These are phyloP conservation scores for Ptilonorhynchus violaceus DNA, from an alignment of 2,113 vertebrate genomes.

Conservation along the genomic window DNA sequence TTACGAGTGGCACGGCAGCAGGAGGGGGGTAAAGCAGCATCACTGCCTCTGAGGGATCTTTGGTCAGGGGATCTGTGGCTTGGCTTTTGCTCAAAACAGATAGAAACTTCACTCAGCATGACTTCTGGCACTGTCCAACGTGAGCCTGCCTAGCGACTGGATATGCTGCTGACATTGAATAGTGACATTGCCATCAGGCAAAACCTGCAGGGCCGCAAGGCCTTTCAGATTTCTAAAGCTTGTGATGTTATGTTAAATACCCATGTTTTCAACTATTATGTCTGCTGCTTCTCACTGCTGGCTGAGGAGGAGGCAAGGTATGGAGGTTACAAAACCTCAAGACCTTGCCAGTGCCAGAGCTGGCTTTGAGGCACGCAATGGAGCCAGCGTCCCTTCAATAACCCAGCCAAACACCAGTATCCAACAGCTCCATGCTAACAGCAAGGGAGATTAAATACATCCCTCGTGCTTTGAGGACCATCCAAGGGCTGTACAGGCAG, in stretches of 20 bases:
- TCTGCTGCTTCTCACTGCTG: neutral
- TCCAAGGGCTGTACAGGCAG: neutral
- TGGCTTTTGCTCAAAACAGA: neutral
- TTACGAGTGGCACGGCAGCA: accelerated
- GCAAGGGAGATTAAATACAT: neutral
- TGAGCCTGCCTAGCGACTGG: neutral
- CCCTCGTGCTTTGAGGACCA: accelerated
- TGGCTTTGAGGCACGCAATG: neutral
- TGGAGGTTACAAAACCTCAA: neutral
- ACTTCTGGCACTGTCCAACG: neutral
- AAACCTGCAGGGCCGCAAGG: neutral
- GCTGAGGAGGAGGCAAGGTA: neutral
- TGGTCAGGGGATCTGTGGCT: neutral
- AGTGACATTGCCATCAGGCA: neutral
- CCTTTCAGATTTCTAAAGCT: neutral
- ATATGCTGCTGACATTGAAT: neutral
- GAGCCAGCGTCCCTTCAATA: neutral
- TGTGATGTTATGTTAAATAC: neutral
- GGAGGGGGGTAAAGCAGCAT: neutral
- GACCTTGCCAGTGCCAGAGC: accelerated
- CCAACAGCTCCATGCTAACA: neutral
- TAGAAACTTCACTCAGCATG: neutral
- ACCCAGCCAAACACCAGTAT: neutral
- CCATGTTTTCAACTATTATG: neutral
- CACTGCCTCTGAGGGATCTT: neutral